phyloP scores from a whole-genome alignment of 1,140 invertebrate genomes.

The Hypsibius dujardini region DNA sequence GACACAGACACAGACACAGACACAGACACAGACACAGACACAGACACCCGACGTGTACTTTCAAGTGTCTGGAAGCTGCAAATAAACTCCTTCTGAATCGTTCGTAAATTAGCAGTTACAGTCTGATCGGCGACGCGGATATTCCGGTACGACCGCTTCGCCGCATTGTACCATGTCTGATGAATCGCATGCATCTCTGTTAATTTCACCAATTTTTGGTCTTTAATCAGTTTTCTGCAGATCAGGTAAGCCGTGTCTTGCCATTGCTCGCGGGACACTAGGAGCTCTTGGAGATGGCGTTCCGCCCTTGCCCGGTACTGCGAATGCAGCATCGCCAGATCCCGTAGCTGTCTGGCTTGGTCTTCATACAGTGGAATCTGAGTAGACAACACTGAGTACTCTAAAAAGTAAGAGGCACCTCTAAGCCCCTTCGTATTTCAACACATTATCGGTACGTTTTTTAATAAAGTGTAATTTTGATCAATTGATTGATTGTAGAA shows the following conservation, averaged over 20 bases:
- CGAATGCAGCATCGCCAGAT: neutral
- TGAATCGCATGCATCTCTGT: neutral
- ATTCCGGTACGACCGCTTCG: neutral
- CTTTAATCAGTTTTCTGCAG: neutral
- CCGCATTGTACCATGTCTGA: constrained; percentile 4
- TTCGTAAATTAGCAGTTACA: neutral
- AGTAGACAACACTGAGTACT: neutral
- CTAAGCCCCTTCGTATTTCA: neutral
- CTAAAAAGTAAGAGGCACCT: neutral
- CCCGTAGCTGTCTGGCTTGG: neutral
- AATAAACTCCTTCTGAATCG: neutral
- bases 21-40: too few relatives aligned
- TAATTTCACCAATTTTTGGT: neutral
- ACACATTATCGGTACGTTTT: too few relatives aligned
- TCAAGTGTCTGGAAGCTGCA: neutral
- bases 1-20: too few relatives aligned
- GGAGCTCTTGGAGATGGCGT: neutral
- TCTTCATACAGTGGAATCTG: too few relatives aligned
- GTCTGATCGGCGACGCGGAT: neutral
- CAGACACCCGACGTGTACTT: neutral
- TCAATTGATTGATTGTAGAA: too few relatives aligned
- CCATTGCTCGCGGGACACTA: neutral
- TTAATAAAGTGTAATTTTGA: too few relatives aligned
- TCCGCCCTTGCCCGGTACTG: neutral
- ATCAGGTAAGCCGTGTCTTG: neutral